These are phyloP conservation scores for Rhinella marina DNA, from an alignment of 2,797 vertebrate species.

Conservation along the genomic window DNA sequence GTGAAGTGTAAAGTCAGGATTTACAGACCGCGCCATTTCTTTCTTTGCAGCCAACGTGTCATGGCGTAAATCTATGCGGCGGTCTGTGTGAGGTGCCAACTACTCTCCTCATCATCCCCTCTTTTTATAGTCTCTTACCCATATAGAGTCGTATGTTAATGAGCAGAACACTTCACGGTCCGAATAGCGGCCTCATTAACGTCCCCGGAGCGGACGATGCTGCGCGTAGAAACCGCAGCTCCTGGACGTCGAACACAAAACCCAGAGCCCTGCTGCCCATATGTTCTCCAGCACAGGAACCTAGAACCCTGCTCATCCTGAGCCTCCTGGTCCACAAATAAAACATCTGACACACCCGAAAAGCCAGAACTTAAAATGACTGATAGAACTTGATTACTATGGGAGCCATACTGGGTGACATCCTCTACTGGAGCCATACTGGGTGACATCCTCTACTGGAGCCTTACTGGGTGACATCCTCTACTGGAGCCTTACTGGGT, in stretches of 20 bases:
- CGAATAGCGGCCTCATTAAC: constrained; percentile 23
- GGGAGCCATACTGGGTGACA: neutral
- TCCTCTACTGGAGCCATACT: neutral
- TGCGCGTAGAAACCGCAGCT: too few species aligned
- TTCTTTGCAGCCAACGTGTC: neutral
- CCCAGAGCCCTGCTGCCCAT: neutral
- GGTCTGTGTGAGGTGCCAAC: constrained; percentile 21
- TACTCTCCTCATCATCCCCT: neutral
- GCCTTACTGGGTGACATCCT: too few species aligned
- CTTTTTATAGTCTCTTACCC: constrained; percentile 23
- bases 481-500: too few species aligned
- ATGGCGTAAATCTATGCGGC: constrained; percentile 51
- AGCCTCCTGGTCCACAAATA: neutral
- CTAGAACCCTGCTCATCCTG: neutral
- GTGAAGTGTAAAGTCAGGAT: constrained; percentile 4
- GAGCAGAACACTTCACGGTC: neutral
- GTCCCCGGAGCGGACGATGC: neutral
- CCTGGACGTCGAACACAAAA: neutral
- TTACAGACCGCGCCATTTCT: neutral
- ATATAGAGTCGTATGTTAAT: constrained; percentile 12
- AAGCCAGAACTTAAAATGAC: neutral
- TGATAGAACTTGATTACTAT: neutral
- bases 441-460: neutral
- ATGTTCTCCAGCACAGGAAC: neutral
- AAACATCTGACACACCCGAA: neutral